phyloP scores from a whole-genome alignment of 2,888 invertebrate species.

The Nymphalis urticae region DNA sequence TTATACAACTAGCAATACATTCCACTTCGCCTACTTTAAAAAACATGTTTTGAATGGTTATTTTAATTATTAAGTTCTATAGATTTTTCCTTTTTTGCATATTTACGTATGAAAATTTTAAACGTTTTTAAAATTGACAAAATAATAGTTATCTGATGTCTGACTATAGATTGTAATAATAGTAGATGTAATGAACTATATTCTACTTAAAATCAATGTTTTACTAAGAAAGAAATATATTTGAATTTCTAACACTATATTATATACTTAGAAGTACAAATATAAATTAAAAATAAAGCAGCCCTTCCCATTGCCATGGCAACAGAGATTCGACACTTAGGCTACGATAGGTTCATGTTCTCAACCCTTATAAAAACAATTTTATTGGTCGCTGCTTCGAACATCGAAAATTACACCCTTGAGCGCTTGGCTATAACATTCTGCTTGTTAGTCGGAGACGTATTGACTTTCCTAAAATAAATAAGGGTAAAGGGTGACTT shows the following conservation, averaged over 20 bases:
- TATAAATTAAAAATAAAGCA: constrained; percentile 15
- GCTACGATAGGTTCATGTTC: constrained; percentile 4
- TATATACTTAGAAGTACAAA: neutral
- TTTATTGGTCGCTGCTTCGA: constrained; percentile 20
- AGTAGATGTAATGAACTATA: too few relatives aligned
- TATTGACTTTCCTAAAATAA: constrained; percentile 8
- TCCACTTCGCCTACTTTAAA: too few relatives aligned
- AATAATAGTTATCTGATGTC: too few relatives aligned
- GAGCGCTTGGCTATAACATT: constrained; percentile 7
- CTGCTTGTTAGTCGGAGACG: constrained; percentile 4
- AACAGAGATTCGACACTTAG: neutral
- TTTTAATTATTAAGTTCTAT: too few relatives aligned
- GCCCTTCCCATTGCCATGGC: neutral
- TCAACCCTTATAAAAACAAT: constrained; percentile 20
- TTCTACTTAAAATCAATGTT: too few relatives aligned
- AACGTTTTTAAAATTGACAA: too few relatives aligned
- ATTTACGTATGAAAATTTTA: too few relatives aligned
- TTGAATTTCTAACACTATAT: neutral
- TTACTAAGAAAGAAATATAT: neutral
- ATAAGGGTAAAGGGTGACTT: neutral
- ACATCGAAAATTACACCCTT: constrained; percentile 12
- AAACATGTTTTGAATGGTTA: too few relatives aligned
- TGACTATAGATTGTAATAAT: too few relatives aligned
- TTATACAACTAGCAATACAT: too few relatives aligned
- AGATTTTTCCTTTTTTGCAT: too few relatives aligned